Conservation (phyloP, 2,797 vertebrate species). For the Sorex maritimensis region DNA sequence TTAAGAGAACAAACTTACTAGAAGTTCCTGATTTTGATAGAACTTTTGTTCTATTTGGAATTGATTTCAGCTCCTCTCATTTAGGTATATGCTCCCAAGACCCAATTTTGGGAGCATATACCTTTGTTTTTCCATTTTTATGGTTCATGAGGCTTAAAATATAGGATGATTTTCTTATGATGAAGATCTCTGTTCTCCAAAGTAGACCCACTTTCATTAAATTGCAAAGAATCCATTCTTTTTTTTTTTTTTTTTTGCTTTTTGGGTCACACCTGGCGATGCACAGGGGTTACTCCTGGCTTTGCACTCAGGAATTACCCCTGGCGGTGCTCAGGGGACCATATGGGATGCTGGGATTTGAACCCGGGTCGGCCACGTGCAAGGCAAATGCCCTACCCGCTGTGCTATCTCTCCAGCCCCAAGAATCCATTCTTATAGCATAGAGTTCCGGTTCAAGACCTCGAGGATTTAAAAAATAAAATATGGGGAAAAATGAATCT, state of each 20-base stretch:
- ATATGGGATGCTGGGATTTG: too few species aligned
- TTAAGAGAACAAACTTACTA: slow-evolving; percentile 9
- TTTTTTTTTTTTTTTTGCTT: too few species aligned
- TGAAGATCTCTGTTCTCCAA: slow-evolving; percentile 59
- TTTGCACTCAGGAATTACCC: too few species aligned
- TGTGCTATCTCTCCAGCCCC: too few species aligned
- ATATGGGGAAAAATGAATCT: slow-evolving; percentile 34
- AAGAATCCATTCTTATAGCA: slow-evolving; percentile 53
- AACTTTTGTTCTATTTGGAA: slow-evolving; percentile 33
- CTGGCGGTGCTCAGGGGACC: too few species aligned
- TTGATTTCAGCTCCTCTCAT: slow-evolving; percentile 48
- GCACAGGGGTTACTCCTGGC: too few species aligned
- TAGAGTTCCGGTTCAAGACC: slow-evolving; percentile 11
- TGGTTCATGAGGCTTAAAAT: slow-evolving; percentile 49
- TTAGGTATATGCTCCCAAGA: neutral
- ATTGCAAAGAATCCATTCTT: slow-evolving; percentile 57
- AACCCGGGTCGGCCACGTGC: too few species aligned
- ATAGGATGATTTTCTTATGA: slow-evolving; percentile 22
- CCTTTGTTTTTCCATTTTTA: slow-evolving; percentile 50
- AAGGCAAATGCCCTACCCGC: too few species aligned
- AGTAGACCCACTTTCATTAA: slow-evolving; percentile 29
- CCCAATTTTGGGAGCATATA: slow-evolving; percentile 8
- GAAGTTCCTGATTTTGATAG: slow-evolving; percentile 3
- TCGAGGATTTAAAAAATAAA: slow-evolving; percentile 47
- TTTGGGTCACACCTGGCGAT: too few species aligned